Conservation (phyloP, 1,140 invertebrate genomes). For the Panagrolaimus sp. region DNA sequence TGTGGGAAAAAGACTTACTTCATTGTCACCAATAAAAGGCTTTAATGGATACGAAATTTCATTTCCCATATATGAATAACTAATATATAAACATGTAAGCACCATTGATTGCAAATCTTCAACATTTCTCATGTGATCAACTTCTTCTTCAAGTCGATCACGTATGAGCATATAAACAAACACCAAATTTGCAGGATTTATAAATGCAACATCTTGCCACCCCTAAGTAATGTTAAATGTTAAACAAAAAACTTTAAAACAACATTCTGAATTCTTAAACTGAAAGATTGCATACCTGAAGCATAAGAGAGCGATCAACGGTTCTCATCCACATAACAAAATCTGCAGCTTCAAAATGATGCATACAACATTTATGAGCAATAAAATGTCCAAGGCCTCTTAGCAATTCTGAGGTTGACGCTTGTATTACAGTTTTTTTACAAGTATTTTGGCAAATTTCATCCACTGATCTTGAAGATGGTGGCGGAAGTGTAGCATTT, state of each 20-base stretch:
- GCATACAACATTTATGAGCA: slow-evolving; percentile 15
- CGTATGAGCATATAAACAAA: slow-evolving; percentile 97
- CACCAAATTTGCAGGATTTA: slow-evolving; percentile 98
- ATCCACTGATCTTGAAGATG: neutral
- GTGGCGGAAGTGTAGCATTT: neutral
- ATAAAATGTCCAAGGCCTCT: slow-evolving; percentile 19
- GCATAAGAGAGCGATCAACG: slow-evolving; percentile 39
- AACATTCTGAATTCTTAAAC: too few species aligned
- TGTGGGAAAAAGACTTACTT: slow-evolving; percentile 34
- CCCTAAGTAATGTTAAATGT: slow-evolving; percentile 30
- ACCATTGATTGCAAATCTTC: slow-evolving; percentile 90
- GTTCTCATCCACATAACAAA: slow-evolving; percentile 37
- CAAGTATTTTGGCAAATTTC: neutral
- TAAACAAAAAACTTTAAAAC: neutral
- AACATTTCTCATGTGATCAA: slow-evolving; percentile 62
- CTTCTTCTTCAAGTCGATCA: slow-evolving; percentile 30
- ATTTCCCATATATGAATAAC: slow-evolving; percentile 88
- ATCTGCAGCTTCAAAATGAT: slow-evolving; percentile 30
- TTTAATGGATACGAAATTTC: slow-evolving; percentile 99
- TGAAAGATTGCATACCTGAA: slow-evolving; percentile 26
- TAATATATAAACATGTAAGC: slow-evolving; percentile 91
- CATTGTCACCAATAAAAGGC: slow-evolving; percentile 90
- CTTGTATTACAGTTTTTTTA: slow-evolving; percentile 12
- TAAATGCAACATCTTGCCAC: slow-evolving; percentile 91
- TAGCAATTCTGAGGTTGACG: slow-evolving; percentile 25